Base-by-base conservation (phyloP, 2,888 invertebrate species). In the Lutraria lutraria region DNA sequence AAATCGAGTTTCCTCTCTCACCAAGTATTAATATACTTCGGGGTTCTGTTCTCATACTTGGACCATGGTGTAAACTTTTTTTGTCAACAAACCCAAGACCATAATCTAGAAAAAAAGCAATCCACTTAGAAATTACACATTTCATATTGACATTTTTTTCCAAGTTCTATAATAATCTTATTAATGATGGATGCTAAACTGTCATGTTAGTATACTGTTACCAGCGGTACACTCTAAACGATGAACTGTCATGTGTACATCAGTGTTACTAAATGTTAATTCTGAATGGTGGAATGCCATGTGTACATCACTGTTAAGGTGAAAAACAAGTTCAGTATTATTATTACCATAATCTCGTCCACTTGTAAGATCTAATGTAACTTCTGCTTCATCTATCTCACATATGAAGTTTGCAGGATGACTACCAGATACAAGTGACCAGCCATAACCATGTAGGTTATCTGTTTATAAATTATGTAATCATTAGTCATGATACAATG, bases 11-110 rank as follows among this genome's bases (percentile, higher is more conserved):
- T 4, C 83, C 86, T 16, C 87, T 92, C 2, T 81, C 60, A 0
- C 92, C 91, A 25, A 94, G 90, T 29, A 94, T 97, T 3, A 94
- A 92, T 4, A 93, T 89, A 43, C 93, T 92, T 10, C 76, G 34
- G 19, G 94, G 94, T 63, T 93, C 92, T 94, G 98, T 98, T 13
- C 98, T 98, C 96, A 99, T 99, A 95, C 97, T 98, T 10, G 99
- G 99, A 0, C 99, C 99, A 93, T 98, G 97, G 0, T 98, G 98
- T 93, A 99, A 98, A 95, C 98, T 97, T 89, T 98, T 97, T 0
- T 98, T 98, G 96, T 99, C 98, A 93, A 97, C 88, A 1, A 92
- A 82, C 34, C 93, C 97, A 15, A 92, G 79, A 19, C 95, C 95
- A 90, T 95, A 95, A 79, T 93, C 95, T 95, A 86, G n/a, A 85